Evolutionary conservation across 2,888 invertebrate species (phyloP), one percentile per base, ranked within the genome.

Genomic region (Dermolepida albohirtum): DNA sequence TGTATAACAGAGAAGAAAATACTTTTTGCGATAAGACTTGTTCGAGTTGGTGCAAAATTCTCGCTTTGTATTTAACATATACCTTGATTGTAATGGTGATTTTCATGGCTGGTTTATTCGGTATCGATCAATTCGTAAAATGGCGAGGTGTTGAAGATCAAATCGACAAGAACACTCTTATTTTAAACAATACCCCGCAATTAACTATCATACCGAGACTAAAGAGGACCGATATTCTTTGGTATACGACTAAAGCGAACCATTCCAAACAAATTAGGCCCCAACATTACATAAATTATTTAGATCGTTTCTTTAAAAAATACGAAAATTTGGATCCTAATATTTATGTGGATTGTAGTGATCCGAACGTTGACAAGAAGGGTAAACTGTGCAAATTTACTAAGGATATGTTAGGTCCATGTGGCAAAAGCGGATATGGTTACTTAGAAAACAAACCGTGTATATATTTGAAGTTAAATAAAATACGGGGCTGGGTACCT

Each of bases 281-380:
- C 4, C 14, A 59, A 1, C 16, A 50, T 29, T 67, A 67, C 43
- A 34, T 67, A 11, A 29, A 67, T 14, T 51, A 62, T 8, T 29
- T 67, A 7, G 66, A 67, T 51, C 11, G 51, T n/a, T 67, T 29
- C 34, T 51, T 67, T 5, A 17, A 59, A 8, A 27, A 51, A 12
- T 67, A 67, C 29, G 59, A 67, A 11, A 50, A 57, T 50, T 49
- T 49, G 14, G 55, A 66, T 40, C 34, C 43, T 10, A 43, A 16
- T n/a, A 43, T 67, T 14, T 67, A 67, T 41, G 66, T 67, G 8
- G 62, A 67, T 52, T 67, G 66, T n/a, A 27, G 43, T 27, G 39
- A 47, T 10, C 34, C 47, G 1, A 62, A 27, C 5, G 34, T 49
- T 2, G 34, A 10, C 11, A 47, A 16, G 8, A 59, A 51, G 14